A percentile compares a stretch with the other conserved stretches of the same genome.
Conservation (phyloP, 2,113 vertebrate genomes). For the Hippolais icterina region DNA sequence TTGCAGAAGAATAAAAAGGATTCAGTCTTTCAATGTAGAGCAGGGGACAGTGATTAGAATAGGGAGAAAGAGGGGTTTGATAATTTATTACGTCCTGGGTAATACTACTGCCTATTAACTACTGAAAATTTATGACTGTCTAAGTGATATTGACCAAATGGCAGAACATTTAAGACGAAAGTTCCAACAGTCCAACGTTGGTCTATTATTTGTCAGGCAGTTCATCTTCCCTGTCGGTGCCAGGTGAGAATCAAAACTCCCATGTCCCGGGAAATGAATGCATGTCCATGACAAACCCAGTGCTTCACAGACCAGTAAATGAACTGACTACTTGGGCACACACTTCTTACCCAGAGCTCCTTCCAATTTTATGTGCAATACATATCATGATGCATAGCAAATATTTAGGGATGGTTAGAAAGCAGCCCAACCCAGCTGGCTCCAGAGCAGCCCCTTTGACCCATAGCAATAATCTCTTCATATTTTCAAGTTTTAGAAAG, state of each 20-base stretch:
- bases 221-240: neutral
- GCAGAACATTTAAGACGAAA: neutral
- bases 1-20: neutral
- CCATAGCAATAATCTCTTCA: accelerated
- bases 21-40: neutral
- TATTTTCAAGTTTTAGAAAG: neutral
- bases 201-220: neutral
- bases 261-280: neutral
- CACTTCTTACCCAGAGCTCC: neutral
- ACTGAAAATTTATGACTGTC: neutral
- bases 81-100: neutral
- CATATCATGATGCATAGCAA: neutral
- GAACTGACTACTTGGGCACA: neutral
- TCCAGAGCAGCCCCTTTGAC: neutral
- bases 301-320: neutral
- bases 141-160: neutral
- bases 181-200: neutral
- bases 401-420: neutral
- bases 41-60: neutral
- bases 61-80: neutral
- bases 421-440: neutral
- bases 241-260: neutral
- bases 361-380: neutral
- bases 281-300: accelerated
- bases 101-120: neutral